Evolutionary conservation across 2,113 vertebrate species (phyloP).

Genomic region (Melanocharis versteri): DNA sequence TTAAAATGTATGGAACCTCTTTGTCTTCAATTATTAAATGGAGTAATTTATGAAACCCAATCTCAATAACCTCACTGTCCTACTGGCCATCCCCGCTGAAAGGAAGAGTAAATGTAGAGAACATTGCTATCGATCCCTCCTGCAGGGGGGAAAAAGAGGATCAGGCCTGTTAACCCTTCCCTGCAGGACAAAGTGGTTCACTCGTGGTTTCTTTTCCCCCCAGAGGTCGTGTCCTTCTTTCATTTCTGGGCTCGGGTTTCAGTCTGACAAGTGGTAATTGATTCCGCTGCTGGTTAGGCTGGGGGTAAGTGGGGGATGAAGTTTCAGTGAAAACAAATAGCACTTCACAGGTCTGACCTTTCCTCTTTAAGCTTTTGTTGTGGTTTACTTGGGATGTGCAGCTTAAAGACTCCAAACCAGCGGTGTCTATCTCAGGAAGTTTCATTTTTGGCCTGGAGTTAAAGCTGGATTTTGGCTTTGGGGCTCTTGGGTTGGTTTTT

Average conservation of each 20-base stretch:
- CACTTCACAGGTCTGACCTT: conserved; percentile 83
- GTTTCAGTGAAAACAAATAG: conserved; percentile 99
- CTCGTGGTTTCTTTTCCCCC: conserved; percentile 38
- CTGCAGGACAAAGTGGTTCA: conserved; percentile 9
- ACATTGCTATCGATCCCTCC: neutral
- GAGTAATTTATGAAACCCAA: conserved; percentile 56
- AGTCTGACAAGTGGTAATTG: conserved; percentile 97
- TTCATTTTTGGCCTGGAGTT: neutral
- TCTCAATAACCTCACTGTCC: conserved; percentile 33
- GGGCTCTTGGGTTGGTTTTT: neutral
- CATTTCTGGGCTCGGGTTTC: conserved; percentile 86
- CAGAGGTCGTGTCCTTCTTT: conserved; percentile 89
- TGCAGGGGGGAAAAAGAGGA: neutral
- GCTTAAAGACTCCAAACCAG: conserved; percentile 50
- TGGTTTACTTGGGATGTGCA: conserved; percentile 68
- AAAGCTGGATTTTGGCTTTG: conserved; percentile 2
- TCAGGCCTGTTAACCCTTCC: conserved; percentile 57
- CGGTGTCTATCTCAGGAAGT: conserved; percentile 41
- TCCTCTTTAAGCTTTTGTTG: conserved; percentile 78
- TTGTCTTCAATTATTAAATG: conserved; percentile 67
- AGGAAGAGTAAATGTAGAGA: conserved; percentile 22
- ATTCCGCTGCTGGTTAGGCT: conserved; percentile 89
- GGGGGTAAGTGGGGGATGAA: conserved; percentile 91
- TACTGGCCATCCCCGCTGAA: conserved; percentile 3
- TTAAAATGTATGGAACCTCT: conserved; percentile 48